These are phyloP conservation scores for Botrylloides violaceus DNA, from an alignment of 23 tunicate species.

Conservation along the genomic window DNA sequence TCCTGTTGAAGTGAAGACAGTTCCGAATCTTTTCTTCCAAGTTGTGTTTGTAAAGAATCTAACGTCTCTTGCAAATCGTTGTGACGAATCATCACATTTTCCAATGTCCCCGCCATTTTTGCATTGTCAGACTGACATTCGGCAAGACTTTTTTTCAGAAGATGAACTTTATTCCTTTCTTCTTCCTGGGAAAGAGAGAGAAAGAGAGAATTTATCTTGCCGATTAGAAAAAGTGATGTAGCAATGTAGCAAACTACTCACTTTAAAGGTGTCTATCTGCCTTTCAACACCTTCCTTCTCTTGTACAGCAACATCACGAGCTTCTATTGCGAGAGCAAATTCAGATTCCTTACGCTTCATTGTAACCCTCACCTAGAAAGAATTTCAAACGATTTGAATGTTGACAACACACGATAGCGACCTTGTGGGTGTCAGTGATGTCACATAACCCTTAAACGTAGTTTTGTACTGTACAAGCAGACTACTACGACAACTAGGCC, in stretches of 20 bases:
- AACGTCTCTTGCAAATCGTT: constrained; percentile 42
- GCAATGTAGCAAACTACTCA: too few relatives aligned
- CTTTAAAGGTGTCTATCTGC: constrained; percentile 60
- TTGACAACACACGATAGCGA: too few relatives aligned
- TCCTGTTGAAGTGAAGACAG: constrained; percentile 36
- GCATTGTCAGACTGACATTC: constrained; percentile 75
- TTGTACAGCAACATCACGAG: constrained; percentile 67
- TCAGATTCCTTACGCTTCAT: constrained; percentile 63
- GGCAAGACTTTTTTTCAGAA: constrained; percentile 41
- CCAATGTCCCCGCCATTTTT: constrained; percentile 41
- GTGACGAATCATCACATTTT: constrained; percentile 52
- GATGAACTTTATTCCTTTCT: constrained; percentile 33
- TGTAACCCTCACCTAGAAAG: constrained; percentile 8
- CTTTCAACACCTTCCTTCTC: constrained; percentile 51
- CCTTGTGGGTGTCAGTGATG: too few relatives aligned
- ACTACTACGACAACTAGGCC: too few relatives aligned
- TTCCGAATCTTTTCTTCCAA: constrained; percentile 74
- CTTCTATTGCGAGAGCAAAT: constrained; percentile 51
- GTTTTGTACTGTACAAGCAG: too few relatives aligned
- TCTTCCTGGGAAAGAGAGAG: constrained; percentile 38
- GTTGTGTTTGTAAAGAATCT: constrained; percentile 50
- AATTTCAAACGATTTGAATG: too few relatives aligned
- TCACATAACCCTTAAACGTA: too few relatives aligned
- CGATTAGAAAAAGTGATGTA: too few relatives aligned
- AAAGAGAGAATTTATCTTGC: neutral